Evolutionary conservation across 2,888 invertebrate species (phyloP), one percentile per base, ranked within the genome.

Genomic region (Timandra comae): DNA sequence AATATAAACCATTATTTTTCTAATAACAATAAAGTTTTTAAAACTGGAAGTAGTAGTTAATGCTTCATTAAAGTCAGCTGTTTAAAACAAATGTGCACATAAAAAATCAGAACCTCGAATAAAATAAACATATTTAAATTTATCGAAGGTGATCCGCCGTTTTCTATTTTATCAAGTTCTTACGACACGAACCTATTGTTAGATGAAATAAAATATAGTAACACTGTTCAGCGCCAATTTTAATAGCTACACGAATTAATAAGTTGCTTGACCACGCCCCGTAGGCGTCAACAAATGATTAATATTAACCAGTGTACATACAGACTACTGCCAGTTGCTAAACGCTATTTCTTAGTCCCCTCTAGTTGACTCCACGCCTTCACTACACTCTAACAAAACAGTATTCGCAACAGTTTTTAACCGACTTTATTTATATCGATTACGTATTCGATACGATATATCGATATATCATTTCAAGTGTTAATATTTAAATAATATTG

Each of bases 281-380:
- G 63, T 73, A 80, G 85, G 85, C 82, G 84, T 80, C 73, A 62
- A 73, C 81, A 59, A 46, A 60, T 78, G 75, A 84, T 82, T 81
- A 81, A 84, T 82, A 78, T 64, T n/a, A 66, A 50, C 63, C 56
- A 55, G 62, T 63, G 61, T 61, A 16, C 6, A 64, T 61, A 16
- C 6, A 64, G 50, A 57, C 67, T 72, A 76, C 80, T 82, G 80
- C 78, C 74, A 79, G 62, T 6, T 63, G 57, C 62, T 56, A 57
- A 53, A 57, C 43, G 55, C 57, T 16, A 16, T 16, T 16, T 61
- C 59, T 59, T 60, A 57, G 53, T 56, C 61, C 64, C 64, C 64
- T 67, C 62, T 61, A 52, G 47, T 52, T 49, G 52, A 46, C 55
- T 60, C 62, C 63, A 70, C 69, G 67, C 69, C 69, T 71, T 53